Percentiles rank a stretch among this genome's conserved stretches.
phyloP scores from a whole-genome alignment of 2,797 vertebrate species.

The Syncerus caffer region DNA sequence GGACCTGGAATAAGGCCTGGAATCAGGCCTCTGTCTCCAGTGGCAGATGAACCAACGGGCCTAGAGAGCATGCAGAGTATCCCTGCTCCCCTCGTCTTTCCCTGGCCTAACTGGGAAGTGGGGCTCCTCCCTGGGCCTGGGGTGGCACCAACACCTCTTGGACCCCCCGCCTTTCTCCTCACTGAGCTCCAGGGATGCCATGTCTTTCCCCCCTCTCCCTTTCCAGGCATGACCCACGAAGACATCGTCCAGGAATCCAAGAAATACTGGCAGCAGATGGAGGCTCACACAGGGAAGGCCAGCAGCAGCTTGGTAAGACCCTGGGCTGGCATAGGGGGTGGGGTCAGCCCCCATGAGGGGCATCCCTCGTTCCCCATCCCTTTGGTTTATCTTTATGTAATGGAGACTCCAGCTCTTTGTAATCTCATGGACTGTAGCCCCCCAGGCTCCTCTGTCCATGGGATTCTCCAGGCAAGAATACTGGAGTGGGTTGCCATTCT shows the following conservation, averaged over 20 bases:
- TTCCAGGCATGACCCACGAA: constrained; percentile 95
- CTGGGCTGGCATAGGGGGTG: accelerated
- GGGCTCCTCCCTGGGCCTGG: not conserved
- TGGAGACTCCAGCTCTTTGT: not conserved
- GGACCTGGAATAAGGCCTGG: not conserved
- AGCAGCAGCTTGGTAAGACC: constrained; percentile 80
- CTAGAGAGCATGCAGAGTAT: not conserved
- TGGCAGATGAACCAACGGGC: not conserved
- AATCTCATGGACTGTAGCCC: not conserved
- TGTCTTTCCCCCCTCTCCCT: constrained; percentile 25
- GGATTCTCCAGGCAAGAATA: not conserved
- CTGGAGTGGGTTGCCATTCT: not conserved
- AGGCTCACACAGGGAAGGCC: constrained; percentile 89
- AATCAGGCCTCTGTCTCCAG: not conserved
- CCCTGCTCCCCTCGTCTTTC: not conserved
- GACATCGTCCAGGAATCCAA: constrained; percentile 98
- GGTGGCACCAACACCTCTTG: accelerated
- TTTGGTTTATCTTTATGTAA: not conserved
- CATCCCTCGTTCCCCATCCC: accelerated
- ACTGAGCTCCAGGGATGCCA: not conserved
- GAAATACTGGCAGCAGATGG: constrained; percentile 95
- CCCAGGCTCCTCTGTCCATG: not conserved
- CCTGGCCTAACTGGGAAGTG: not conserved
- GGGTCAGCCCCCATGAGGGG: not conserved
- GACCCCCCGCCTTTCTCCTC: not conserved